Conservation (phyloP, 2,797 vertebrate species). For the Decapterus maruadsi region DNA sequence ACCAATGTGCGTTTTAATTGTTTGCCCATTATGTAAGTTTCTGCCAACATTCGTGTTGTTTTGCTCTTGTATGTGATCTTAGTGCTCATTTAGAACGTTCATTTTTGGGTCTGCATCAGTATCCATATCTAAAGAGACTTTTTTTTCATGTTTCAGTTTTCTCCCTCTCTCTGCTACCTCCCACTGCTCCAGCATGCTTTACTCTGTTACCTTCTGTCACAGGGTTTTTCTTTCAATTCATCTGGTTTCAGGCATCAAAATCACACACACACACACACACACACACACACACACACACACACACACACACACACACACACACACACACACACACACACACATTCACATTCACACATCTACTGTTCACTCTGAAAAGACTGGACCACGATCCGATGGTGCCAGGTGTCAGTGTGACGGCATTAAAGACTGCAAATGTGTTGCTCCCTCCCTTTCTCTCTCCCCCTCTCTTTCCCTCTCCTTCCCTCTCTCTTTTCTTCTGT, state of each 20-base stretch:
- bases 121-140: neutral
- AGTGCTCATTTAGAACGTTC: neutral
- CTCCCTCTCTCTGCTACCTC: neutral
- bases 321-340: neutral
- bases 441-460: too few relatives aligned
- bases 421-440: neutral
- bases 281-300: too few relatives aligned
- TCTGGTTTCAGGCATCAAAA: neutral
- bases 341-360: too few relatives aligned
- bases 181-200: neutral
- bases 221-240: neutral
- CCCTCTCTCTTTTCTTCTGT: neutral
- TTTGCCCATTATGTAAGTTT: neutral
- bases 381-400: neutral
- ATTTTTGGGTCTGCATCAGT: neutral
- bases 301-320: too few relatives aligned
- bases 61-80: too few relatives aligned
- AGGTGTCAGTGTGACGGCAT: neutral
- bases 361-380: neutral
- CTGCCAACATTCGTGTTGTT: neutral
- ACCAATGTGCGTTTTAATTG: neutral
- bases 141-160: neutral
- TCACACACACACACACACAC: neutral
- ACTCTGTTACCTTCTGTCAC: slow-evolving; percentile 1
- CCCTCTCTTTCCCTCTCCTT: neutral